These are phyloP conservation scores for Mastomys coucha DNA, from an alignment of 2,113 vertebrate species.

Conservation along the genomic window DNA sequence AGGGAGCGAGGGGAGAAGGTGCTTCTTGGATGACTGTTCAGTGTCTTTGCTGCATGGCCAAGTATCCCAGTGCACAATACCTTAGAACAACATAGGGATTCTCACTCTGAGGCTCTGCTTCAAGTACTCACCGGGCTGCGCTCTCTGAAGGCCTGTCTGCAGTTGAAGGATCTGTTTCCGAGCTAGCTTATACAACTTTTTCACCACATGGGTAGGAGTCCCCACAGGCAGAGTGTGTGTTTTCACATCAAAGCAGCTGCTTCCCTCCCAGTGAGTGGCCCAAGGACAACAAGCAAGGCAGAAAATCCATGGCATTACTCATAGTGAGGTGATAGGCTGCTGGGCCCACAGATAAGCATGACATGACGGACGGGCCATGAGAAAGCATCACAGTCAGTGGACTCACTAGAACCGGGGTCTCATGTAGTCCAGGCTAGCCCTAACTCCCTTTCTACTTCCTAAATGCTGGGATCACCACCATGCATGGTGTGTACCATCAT, in stretches of 20 bases:
- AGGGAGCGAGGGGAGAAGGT: not conserved
- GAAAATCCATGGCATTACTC: not conserved
- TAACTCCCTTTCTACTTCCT: not conserved
- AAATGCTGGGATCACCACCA: not conserved
- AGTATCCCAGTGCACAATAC: not conserved
- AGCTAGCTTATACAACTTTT: not conserved
- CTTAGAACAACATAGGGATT: not conserved
- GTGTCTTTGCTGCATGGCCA: not conserved
- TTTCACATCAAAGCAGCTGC: not conserved
- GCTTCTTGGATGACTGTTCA: not conserved
- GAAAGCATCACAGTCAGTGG: not conserved
- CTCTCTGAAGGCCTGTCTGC: not conserved
- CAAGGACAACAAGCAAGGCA: not conserved
- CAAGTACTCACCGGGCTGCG: not conserved
- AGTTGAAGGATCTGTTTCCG: not conserved
- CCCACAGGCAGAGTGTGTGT: not conserved
- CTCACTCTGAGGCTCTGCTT: not conserved
- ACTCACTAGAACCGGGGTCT: not conserved
- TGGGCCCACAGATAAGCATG: not conserved
- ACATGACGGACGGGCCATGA: not conserved
- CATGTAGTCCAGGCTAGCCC: not conserved
- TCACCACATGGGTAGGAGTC: not conserved
- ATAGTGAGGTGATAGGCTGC: not conserved
- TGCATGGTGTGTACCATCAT: not conserved
- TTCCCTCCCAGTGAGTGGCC: not conserved